A percentile compares a stretch with the other conserved stretches of the same genome.
Evolutionary conservation across 2,888 invertebrate species (phyloP).

Genomic region (Chrysolina haemoptera): DNA sequence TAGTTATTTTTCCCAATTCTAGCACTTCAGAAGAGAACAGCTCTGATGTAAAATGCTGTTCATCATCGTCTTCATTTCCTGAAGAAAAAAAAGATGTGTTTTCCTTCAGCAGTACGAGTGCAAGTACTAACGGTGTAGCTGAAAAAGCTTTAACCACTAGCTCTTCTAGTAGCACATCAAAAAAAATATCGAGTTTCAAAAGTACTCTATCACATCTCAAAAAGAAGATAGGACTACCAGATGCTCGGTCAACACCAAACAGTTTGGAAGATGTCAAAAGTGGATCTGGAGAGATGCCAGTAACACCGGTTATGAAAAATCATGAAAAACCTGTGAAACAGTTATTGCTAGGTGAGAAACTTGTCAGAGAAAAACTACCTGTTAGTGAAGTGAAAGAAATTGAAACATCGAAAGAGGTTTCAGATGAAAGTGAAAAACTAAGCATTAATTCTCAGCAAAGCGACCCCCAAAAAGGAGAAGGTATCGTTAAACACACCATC

Average conservation of each 20-base stretch:
- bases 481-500: slow-evolving; percentile 3
- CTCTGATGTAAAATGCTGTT: slow-evolving; percentile 21
- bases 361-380: background rate
- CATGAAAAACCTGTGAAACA: slow-evolving; percentile 28
- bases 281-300: slow-evolving; percentile 16
- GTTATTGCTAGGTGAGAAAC: background rate
- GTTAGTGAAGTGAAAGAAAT: background rate
- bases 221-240: slow-evolving; percentile 68
- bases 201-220: slow-evolving; percentile 54
- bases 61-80: slow-evolving; percentile 33
- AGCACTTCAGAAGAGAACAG: slow-evolving; percentile 42
- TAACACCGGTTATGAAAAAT: slow-evolving; percentile 37
- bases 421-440: background rate
- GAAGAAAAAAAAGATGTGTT: slow-evolving; percentile 28
- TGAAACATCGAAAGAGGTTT: background rate
- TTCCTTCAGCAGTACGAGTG: slow-evolving; percentile 19
- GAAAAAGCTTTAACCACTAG: slow-evolving; percentile 29
- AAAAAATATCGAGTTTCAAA: slow-evolving; percentile 48
- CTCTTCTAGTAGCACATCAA: slow-evolving; percentile 38
- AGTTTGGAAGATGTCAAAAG: slow-evolving; percentile 29
- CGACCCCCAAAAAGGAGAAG: background rate
- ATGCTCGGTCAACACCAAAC: slow-evolving; percentile 73
- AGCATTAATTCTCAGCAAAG: background rate
- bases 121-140: slow-evolving; percentile 24
- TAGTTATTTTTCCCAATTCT: slow-evolving; percentile 41